A percentile compares a stretch with the other conserved stretches of the same genome.
phyloP scores from a whole-genome alignment of 2,113 vertebrate genomes.

The Chinchilla lanigera region DNA sequence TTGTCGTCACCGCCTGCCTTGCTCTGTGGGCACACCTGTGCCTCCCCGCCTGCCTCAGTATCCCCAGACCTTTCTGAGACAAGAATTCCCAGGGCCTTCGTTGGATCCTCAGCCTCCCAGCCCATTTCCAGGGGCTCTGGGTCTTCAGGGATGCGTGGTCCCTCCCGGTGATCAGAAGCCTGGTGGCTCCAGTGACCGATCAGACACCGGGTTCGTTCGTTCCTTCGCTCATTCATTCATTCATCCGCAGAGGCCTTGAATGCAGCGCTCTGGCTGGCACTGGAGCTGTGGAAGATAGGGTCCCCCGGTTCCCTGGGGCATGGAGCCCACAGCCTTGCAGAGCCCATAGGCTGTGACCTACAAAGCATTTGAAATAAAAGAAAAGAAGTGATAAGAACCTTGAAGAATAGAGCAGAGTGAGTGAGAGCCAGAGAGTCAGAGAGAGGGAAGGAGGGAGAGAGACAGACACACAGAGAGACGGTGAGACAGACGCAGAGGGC shows the following conservation, averaged over 20 bases:
- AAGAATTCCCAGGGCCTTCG: background rate
- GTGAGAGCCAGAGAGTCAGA: background rate
- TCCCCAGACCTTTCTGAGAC: background rate
- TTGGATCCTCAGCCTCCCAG: background rate
- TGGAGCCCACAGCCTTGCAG: too few relatives aligned
- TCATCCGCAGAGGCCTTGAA: background rate
- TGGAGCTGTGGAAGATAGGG: background rate
- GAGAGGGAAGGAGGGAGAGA: too few relatives aligned
- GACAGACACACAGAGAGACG: background rate
- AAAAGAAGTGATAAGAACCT: background rate
- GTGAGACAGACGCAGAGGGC: background rate
- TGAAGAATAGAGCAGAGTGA: background rate
- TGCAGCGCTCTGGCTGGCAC: background rate
- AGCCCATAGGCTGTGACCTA: background rate
- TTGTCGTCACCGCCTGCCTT: background rate
- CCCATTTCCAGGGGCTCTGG: background rate
- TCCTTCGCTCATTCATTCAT: background rate
- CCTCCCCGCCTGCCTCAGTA: background rate
- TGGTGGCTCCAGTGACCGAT: background rate
- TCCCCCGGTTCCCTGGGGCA: background rate
- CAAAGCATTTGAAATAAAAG: background rate
- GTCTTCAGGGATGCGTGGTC: background rate
- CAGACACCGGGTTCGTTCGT: background rate
- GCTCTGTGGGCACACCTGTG: background rate
- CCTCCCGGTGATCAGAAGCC: background rate